These are phyloP conservation scores for Adineta ricciae DNA, from an alignment of 2,888 invertebrate species.

Conservation along the genomic window DNA sequence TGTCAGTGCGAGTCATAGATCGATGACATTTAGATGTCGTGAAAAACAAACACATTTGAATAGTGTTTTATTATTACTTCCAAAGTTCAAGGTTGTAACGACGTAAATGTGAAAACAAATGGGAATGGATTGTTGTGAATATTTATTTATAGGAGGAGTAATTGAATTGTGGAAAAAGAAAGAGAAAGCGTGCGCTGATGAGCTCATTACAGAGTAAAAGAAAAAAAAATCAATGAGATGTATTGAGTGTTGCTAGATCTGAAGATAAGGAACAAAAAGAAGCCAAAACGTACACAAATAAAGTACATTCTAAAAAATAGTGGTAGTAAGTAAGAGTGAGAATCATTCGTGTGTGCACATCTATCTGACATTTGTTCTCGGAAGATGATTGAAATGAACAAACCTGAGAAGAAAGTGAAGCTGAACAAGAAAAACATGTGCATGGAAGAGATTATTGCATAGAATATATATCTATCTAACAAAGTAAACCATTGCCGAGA, in stretches of 20 bases:
- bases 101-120: not conserved
- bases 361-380: conserved; percentile 23
- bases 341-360: not conserved
- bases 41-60: too few species aligned
- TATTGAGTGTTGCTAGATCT: not conserved
- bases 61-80: not conserved
- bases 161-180: not conserved
- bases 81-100: not conserved
- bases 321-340: not conserved
- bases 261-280: not conserved
- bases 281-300: not conserved
- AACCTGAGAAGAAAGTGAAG: not conserved
- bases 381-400: not conserved
- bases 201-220: not conserved
- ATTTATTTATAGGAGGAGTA: not conserved
- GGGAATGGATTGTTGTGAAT: not conserved
- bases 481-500: not conserved
- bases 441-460: not conserved
- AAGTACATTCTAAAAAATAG: conserved; percentile 1
- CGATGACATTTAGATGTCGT: too few species aligned
- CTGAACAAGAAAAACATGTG: not conserved
- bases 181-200: not conserved
- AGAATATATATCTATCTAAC: not conserved
- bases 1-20: too few species aligned
- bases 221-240: not conserved